These are phyloP conservation scores for Acanthochromis polyacanthus DNA, from an alignment of 2,113 vertebrate genomes.

Conservation along the genomic window DNA sequence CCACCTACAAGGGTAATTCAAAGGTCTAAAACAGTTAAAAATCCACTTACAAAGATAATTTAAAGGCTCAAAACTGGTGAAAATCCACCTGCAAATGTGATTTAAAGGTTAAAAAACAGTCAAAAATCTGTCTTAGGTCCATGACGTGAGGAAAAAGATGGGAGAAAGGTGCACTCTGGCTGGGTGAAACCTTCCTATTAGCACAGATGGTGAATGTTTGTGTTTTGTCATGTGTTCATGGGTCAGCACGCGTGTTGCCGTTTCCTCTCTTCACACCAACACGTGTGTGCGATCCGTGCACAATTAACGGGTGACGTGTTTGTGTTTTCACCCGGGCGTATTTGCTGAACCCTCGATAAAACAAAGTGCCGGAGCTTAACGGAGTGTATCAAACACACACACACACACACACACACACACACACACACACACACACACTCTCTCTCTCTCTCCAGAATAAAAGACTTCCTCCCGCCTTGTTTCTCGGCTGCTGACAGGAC, in stretches of 20 bases:
- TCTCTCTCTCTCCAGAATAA: constrained; percentile 14
- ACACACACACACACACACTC: constrained; percentile 26
- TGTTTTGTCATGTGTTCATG: constrained; percentile 21
- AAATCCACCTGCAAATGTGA: too few species aligned
- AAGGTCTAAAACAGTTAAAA: too few species aligned
- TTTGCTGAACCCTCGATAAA: constrained; percentile 62
- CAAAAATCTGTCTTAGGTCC: too few species aligned
- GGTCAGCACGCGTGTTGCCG: constrained; percentile 5
- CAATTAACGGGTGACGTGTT: constrained; percentile 17
- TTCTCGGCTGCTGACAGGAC: constrained; percentile 46
- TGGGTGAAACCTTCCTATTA: too few species aligned
- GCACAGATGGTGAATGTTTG: too few species aligned
- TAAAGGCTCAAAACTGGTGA: too few species aligned
- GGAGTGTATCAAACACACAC: constrained; percentile 35
- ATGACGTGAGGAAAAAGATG: too few species aligned
- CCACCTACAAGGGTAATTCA: too few species aligned
- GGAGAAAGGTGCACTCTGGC: too few species aligned
- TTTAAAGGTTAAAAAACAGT: too few species aligned
- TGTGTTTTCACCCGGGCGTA: constrained; percentile 18
- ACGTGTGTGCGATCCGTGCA: neutral
- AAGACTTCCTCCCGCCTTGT: neutral
- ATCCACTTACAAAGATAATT: too few species aligned
- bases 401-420: constrained; percentile 26
- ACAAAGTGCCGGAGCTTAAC: constrained; percentile 64
- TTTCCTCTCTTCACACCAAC: neutral